A percentile compares a stretch with the other conserved stretches of the same genome.
phyloP scores from a whole-genome alignment of 2,797 vertebrate genomes.

The Parotocinclus haroldoi region DNA sequence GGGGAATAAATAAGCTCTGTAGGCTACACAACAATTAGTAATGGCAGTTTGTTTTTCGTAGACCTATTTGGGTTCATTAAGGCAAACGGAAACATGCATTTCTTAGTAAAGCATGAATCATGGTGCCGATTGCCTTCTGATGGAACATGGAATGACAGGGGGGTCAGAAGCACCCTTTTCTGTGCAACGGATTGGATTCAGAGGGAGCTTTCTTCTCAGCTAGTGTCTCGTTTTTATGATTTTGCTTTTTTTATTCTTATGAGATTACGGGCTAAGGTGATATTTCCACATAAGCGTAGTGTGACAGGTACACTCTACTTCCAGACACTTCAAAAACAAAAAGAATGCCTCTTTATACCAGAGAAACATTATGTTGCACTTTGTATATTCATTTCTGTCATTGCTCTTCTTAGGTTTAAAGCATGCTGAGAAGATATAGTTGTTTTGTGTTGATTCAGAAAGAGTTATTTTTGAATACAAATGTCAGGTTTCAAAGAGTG shows the following conservation, averaged over 20 bases:
- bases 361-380: constrained; percentile 65
- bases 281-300: constrained; percentile 56
- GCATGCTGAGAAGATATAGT: constrained; percentile 48
- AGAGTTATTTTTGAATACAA: constrained; percentile 59
- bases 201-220: constrained; percentile 66
- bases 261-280: constrained; percentile 40
- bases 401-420: constrained; percentile 64
- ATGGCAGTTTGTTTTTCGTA: too few species aligned
- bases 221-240: constrained; percentile 68
- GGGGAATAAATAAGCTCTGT: too few species aligned
- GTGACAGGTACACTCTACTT: constrained; percentile 67
- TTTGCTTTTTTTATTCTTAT: constrained; percentile 63
- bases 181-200: constrained; percentile 76
- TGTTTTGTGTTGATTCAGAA: too few species aligned
- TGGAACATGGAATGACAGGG: constrained; percentile 71
- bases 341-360: constrained; percentile 60
- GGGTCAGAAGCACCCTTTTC: constrained; percentile 74
- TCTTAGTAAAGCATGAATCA: constrained; percentile 62
- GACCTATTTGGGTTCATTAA: too few species aligned
- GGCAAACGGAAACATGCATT: too few species aligned
- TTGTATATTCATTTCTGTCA: constrained; percentile 61
- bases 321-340: constrained; percentile 45
- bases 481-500: constrained; percentile 49
- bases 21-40: too few species aligned
- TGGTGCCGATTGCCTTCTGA: constrained; percentile 60